phyloP scores from a whole-genome alignment of 2,797 vertebrate species.

The Anabas testudineus region DNA sequence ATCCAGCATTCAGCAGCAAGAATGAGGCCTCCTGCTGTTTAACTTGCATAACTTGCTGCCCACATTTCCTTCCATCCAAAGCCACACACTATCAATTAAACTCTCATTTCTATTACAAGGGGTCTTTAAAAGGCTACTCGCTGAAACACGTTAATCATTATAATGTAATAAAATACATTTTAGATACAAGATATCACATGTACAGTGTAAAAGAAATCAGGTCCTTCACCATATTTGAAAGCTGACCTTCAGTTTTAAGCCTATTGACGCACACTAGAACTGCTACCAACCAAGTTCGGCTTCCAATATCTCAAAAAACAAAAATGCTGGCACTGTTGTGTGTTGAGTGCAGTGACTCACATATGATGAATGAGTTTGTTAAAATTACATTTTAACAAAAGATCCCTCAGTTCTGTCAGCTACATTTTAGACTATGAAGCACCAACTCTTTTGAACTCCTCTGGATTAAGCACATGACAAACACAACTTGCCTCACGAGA shows the following conservation, averaged over 20 bases:
- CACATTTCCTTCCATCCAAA: constrained; percentile 34
- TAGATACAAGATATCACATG: constrained; percentile 55
- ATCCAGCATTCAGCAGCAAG: constrained; percentile 40
- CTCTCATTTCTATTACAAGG: constrained; percentile 31
- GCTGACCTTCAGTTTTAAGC: constrained; percentile 49
- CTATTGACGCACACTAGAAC: constrained; percentile 17
- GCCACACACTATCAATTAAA: constrained; percentile 33
- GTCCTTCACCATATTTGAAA: constrained; percentile 51
- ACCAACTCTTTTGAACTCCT: constrained; percentile 14
- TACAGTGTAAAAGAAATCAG: constrained; percentile 40
- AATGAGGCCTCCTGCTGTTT: constrained; percentile 45
- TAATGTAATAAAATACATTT: constrained; percentile 60
- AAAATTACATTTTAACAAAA: constrained; percentile 7
- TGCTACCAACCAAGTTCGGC: constrained; percentile 25
- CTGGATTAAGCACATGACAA: constrained; percentile 35
- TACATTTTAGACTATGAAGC: constrained; percentile 18
- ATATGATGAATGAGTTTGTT: constrained; percentile 30
- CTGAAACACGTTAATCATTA: constrained; percentile 47
- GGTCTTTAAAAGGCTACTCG: constrained; percentile 51
- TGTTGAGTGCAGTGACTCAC: constrained; percentile 31
- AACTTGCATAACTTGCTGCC: constrained; percentile 38
- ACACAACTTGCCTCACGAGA: constrained; percentile 38
- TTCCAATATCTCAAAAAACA: constrained; percentile 40
- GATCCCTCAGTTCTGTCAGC: constrained; percentile 18
- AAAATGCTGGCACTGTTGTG: constrained; percentile 46